Evolutionary conservation across 2,113 vertebrate genomes (phyloP), one percentile per base, ranked within the genome.

Genomic region (Diglossa brunneiventris): DNA sequence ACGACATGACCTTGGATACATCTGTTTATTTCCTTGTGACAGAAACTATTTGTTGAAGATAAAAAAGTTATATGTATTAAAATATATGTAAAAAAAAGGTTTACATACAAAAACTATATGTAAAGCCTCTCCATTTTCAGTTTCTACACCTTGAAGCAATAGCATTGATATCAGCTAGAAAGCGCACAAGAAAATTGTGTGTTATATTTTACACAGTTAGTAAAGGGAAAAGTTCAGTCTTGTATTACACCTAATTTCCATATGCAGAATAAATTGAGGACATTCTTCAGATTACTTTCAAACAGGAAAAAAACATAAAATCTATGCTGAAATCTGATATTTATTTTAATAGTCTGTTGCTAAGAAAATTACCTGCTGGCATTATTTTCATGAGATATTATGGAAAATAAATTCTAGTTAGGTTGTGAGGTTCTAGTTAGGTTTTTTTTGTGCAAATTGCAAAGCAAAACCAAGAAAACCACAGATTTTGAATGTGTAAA

Each of bases 211-310:
- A 66, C 17, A 26, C 28, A 30, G 70, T 50, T 46, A 67, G 61
- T n/a, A 92, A 83, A 89, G 24, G 33, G 84, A 15, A 63, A 81
- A 63, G 56, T 84, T 92, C 81, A 96, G 90, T 91, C 44, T 96
- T 95, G 70, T 83, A 94, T 62, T 66, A 58, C 23, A 86, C 42
- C 18, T 90, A 44, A 87, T 96, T 89, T 91, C 81, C 67, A 83
- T 70, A 50, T 84, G 87, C 66, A 73, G 42, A 95, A 85, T 95
- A 75, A 80, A 96, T 76, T 27, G 58, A 79, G 70, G 7, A 33
- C 47, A 81, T 96, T 92, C 95, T 89, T 92, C 83, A 95, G 81
- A 87, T 67, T 68, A 95, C 26, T n/a, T 90, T 73, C 75, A 86
- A 92, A 77, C 23, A 30, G 23, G 67, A 70, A 96, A 96, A 39